Percentiles rank a stretch among this genome's conserved stretches.
phyloP scores from a whole-genome alignment of 2,797 vertebrate species.

The Phoxinus dragarum region DNA sequence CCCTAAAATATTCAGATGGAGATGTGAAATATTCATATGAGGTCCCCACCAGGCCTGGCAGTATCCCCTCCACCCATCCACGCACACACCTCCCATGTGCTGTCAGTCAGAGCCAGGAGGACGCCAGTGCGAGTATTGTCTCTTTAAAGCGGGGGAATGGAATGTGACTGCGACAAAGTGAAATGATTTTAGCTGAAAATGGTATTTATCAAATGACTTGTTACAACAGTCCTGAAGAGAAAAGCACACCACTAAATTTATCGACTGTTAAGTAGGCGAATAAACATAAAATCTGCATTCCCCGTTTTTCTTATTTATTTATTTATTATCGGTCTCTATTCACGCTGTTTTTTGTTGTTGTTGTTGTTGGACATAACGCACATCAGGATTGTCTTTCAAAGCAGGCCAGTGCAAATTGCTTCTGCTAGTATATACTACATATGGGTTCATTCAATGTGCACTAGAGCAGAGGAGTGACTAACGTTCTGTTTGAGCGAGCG shows the following conservation, averaged over 20 bases:
- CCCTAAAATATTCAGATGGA: conserved; percentile 98
- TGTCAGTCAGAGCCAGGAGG: conserved; percentile 51
- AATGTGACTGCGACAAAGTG: conserved; percentile 21
- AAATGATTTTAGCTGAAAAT: conserved; percentile 7
- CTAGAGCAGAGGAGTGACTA: conserved; percentile 48
- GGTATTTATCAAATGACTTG: conserved; percentile 32
- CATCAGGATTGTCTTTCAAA: conserved; percentile 39
- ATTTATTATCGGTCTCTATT: conserved; percentile 13
- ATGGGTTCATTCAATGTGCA: conserved; percentile 44
- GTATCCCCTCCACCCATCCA: conserved; percentile 68
- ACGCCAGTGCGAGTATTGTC: not conserved
- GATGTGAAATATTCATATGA: conserved; percentile 98
- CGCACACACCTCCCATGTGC: conserved; percentile 48
- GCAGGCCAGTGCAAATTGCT: conserved; percentile 7
- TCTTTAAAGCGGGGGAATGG: conserved; percentile 32
- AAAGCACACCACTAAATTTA: not conserved
- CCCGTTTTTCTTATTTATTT: not conserved
- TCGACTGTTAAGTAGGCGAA: conserved; percentile 10
- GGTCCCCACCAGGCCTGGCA: conserved; percentile 56
- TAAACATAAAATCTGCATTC: conserved; percentile 27
- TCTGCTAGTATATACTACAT: conserved; percentile 53
- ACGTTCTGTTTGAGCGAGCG: conserved; percentile 35
- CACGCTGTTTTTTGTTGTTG: not conserved
- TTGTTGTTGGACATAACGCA: not conserved
- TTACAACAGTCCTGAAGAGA: conserved; percentile 1